Percentiles rank a stretch among this genome's conserved stretches.
Evolutionary conservation across 1,140 invertebrate species (phyloP).

Genomic region (Neomicropteryx cornuta): DNA sequence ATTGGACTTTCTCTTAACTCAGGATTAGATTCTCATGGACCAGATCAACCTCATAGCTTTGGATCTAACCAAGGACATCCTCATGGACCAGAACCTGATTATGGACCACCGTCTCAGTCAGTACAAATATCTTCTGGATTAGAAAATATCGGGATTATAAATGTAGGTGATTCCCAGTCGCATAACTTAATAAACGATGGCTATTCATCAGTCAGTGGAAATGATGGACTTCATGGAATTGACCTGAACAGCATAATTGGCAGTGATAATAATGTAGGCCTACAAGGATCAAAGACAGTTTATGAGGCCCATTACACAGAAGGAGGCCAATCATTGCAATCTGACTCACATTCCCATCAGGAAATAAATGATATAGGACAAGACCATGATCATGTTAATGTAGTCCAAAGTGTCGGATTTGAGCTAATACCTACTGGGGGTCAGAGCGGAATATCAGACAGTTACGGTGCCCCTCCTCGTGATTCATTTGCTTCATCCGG

Average conservation of each 20-base stretch:
- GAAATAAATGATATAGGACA: too few relatives aligned
- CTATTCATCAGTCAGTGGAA: slow-evolving; percentile 16
- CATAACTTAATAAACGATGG: slow-evolving; percentile 15
- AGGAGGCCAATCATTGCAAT: too few relatives aligned
- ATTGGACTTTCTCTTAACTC: too few relatives aligned
- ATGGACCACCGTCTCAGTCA: too few relatives aligned
- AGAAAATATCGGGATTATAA: slow-evolving; percentile 8
- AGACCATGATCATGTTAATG: too few relatives aligned
- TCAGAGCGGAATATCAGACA: slow-evolving; percentile 22
- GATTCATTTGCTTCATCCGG: slow-evolving; percentile 36
- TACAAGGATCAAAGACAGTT: slow-evolving; percentile 34
- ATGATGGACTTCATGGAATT: slow-evolving; percentile 33
- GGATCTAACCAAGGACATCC: too few relatives aligned
- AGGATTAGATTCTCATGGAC: too few relatives aligned
- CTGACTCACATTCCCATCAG: too few relatives aligned
- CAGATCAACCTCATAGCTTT: too few relatives aligned
- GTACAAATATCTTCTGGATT: too few relatives aligned
- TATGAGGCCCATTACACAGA: slow-evolving; percentile 39
- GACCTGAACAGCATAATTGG: slow-evolving; percentile 36
- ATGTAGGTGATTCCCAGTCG: slow-evolving; percentile 2
- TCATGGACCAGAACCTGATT: too few relatives aligned
- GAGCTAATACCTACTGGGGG: slow-evolving; percentile 27
- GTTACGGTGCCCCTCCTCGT: slow-evolving; percentile 37
- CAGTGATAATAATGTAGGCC: slow-evolving; percentile 33
- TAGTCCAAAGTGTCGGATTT: slow-evolving; percentile 34